These are phyloP conservation scores for Lucilia cuprina DNA, from an alignment of 1,140 invertebrate genomes.

Conservation along the genomic window DNA sequence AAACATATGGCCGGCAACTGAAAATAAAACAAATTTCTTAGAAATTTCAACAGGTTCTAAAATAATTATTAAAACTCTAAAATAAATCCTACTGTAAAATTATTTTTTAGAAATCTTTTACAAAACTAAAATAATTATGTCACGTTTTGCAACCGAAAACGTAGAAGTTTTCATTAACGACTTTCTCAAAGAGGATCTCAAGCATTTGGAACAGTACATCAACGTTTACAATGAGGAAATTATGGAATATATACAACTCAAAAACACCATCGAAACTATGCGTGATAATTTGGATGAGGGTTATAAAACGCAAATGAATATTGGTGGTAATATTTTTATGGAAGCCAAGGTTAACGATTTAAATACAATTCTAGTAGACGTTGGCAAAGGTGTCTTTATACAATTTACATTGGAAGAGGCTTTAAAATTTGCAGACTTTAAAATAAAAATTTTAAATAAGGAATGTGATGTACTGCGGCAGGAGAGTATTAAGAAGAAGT, in stretches of 20 bases:
- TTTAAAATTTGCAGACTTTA: conserved; percentile 72
- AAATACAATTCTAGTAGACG: conserved; percentile 73
- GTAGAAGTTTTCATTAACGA: conserved; percentile 72
- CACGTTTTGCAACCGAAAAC: conserved; percentile 24
- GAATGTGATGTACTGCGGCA: conserved; percentile 70
- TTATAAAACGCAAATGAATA: conserved; percentile 78
- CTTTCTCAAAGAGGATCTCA: conserved; percentile 71
- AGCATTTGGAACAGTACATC: conserved; percentile 67
- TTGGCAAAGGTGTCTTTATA: conserved; percentile 78
- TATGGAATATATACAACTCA: conserved; percentile 77
- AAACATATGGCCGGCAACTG: background rate
- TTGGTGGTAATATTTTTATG: conserved; percentile 77
- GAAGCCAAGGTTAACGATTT: conserved; percentile 71
- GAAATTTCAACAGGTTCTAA: background rate
- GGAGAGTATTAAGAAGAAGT: conserved; percentile 74
- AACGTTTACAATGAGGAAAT: conserved; percentile 72
- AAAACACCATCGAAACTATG: conserved; percentile 69
- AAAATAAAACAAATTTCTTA: background rate
- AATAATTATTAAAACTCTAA: too few relatives aligned
- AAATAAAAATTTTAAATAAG: conserved; percentile 71
- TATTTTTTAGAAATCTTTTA: background rate
- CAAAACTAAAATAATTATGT: background rate
- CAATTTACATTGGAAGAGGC: conserved; percentile 78
- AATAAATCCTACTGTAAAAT: too few relatives aligned
- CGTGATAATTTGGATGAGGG: conserved; percentile 65